phyloP scores from a whole-genome alignment of 2,113 vertebrate species.

The Beaufortia kweichowensis region DNA sequence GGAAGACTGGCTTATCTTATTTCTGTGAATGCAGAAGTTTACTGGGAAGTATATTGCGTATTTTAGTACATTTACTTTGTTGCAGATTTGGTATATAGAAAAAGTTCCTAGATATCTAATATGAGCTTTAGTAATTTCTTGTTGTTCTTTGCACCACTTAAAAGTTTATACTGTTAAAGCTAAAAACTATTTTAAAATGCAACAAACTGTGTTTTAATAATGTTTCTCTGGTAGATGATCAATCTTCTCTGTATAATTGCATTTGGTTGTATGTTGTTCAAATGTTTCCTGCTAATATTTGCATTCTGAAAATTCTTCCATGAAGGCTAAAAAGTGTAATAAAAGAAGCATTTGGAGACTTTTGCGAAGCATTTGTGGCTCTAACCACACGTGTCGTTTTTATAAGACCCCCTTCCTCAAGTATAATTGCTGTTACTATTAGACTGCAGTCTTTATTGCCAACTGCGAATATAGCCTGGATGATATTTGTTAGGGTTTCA shows the following conservation, averaged over 20 bases:
- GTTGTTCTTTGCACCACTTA: slow-evolving; percentile 1
- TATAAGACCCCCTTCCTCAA: slow-evolving; percentile 12
- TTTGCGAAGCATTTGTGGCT: neutral
- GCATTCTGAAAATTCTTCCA: neutral
- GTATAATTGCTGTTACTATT: slow-evolving; percentile 28
- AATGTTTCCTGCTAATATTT: slow-evolving; percentile 23
- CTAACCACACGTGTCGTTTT: neutral
- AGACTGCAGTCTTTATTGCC: neutral
- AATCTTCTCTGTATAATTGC: slow-evolving; percentile 19
- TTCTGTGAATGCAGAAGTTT: neutral
- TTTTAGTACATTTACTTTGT: neutral
- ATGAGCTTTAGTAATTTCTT: neutral
- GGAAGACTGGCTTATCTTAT: neutral
- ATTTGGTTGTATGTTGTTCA: slow-evolving; percentile 21
- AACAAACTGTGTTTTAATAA: slow-evolving; percentile 17
- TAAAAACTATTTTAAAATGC: neutral
- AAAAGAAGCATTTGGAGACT: neutral
- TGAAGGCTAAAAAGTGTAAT: neutral
- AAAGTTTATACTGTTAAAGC: neutral
- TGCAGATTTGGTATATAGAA: neutral
- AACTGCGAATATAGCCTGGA: neutral
- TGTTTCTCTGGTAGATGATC: slow-evolving; percentile 13
- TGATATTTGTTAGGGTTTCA: slow-evolving; percentile 3
- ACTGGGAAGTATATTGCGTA: neutral
- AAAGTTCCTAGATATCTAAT: slow-evolving; percentile 1